Conservation (phyloP, 2,888 invertebrate genomes). For the Philhelius pedissequus region DNA sequence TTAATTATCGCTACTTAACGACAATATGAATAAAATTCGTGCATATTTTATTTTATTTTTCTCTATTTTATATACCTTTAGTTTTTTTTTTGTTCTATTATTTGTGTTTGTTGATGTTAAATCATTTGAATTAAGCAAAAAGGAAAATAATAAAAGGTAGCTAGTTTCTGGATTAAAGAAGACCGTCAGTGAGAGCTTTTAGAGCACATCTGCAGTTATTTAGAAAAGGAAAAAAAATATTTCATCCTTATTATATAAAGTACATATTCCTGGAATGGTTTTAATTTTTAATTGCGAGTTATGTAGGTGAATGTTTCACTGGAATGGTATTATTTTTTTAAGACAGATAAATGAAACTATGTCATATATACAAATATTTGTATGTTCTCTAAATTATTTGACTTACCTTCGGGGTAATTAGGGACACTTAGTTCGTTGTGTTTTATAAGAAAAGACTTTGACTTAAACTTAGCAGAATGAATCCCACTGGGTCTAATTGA, state of each 20-base stretch:
- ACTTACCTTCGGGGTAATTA: too few relatives aligned
- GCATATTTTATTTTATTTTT: neutral
- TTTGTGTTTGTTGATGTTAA: conserved; percentile 10
- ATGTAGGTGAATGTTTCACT: conserved; percentile 1
- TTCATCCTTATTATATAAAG: conserved; percentile 21
- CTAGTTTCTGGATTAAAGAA: neutral
- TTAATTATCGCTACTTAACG: conserved; percentile 54
- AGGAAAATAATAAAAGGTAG: neutral
- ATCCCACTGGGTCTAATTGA: too few relatives aligned
- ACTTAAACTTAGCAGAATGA: too few relatives aligned
- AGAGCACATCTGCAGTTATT: conserved; percentile 20
- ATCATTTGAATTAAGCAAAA: conserved; percentile 1
- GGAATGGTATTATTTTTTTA: conserved; percentile 26
- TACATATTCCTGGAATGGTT: conserved; percentile 24
- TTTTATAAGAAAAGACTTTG: too few relatives aligned
- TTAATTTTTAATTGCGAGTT: conserved; percentile 43
- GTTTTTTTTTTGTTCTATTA: neutral
- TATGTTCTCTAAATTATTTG: too few relatives aligned
- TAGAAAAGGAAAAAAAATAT: conserved; percentile 4
- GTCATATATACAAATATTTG: too few relatives aligned
- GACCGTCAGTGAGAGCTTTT: neutral
- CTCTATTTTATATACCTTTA: neutral
- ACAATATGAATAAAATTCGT: conserved; percentile 33
- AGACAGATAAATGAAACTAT: conserved; percentile 7
- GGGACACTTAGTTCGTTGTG: too few relatives aligned